Evolutionary conservation across 2,113 vertebrate genomes (phyloP).

Genomic region (human): DNA sequence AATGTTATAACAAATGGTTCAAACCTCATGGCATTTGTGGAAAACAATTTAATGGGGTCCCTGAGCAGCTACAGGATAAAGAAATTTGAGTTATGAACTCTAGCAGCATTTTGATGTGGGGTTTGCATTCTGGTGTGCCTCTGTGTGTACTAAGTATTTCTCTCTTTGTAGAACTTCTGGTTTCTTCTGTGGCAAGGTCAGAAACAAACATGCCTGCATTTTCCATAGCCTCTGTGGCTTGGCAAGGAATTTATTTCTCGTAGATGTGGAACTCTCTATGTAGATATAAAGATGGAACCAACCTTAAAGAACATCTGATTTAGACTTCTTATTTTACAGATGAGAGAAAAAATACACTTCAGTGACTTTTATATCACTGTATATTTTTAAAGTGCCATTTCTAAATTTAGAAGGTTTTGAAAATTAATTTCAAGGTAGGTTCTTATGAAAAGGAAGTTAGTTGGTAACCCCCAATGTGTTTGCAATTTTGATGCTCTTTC

Average conservation of each 20-base stretch:
- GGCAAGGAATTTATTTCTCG: not conserved
- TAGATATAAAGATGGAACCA: not conserved
- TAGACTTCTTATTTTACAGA: conserved; percentile 26
- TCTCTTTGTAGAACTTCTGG: not conserved
- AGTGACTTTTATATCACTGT: not conserved
- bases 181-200: conserved; percentile 44
- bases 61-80: conserved; percentile 77
- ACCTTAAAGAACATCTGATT: not conserved
- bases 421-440: conserved; percentile 30
- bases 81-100: conserved; percentile 80
- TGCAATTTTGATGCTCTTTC: not conserved
- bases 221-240: not conserved
- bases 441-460: conserved; percentile 20
- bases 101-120: conserved; percentile 74
- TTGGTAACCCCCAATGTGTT: not conserved
- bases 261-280: not conserved
- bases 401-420: conserved; percentile 12
- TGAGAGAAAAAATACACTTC: not conserved
- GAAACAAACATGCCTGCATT: conserved; percentile 26
- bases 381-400: not conserved
- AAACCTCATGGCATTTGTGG: conserved; percentile 74
- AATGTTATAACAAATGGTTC: conserved; percentile 80
- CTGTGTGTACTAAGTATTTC: conserved; percentile 33
- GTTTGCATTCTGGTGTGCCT: conserved; percentile 24
- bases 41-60: conserved; percentile 80